phyloP scores from a whole-genome alignment of 2,113 vertebrate species.

The Lophius piscatorius region DNA sequence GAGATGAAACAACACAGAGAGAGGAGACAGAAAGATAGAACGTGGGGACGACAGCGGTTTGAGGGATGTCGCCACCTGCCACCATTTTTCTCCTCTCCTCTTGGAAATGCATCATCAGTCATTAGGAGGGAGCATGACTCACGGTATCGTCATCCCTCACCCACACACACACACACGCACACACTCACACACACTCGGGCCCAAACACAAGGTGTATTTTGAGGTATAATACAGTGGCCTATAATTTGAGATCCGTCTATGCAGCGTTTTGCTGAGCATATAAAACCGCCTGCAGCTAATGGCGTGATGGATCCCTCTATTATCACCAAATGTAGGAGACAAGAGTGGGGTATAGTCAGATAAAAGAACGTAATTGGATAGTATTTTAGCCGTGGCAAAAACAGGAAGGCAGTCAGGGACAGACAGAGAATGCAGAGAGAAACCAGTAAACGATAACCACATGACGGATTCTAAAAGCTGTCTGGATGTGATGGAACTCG shows the following conservation, averaged over 20 bases:
- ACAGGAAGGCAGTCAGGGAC: constrained; percentile 45
- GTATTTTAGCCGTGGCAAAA: constrained; percentile 69
- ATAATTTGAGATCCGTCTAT: constrained; percentile 72
- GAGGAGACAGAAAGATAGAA: constrained; percentile 57
- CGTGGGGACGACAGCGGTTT: constrained; percentile 50
- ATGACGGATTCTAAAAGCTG: constrained; percentile 37
- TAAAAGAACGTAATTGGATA: constrained; percentile 75
- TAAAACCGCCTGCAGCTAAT: constrained; percentile 78
- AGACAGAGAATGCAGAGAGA: constrained; percentile 25
- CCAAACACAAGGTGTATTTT: constrained; percentile 67
- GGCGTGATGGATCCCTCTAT: constrained; percentile 79
- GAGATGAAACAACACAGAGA: constrained; percentile 59
- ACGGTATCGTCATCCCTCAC: constrained; percentile 63
- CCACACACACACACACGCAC: constrained; percentile 28
- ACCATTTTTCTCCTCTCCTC: constrained; percentile 66
- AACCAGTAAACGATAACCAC: constrained; percentile 36
- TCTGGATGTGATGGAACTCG: constrained; percentile 1
- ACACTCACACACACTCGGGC: constrained; percentile 33
- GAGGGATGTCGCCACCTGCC: constrained; percentile 71
- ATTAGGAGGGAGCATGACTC: constrained; percentile 68
- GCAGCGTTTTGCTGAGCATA: constrained; percentile 75
- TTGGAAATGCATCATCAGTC: constrained; percentile 78
- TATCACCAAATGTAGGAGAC: constrained; percentile 64
- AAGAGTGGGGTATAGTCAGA: constrained; percentile 60
- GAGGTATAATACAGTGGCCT: constrained; percentile 69